These are phyloP conservation scores for Mycalesis mineus DNA, from an alignment of 2,888 invertebrate species.

Conservation along the genomic window DNA sequence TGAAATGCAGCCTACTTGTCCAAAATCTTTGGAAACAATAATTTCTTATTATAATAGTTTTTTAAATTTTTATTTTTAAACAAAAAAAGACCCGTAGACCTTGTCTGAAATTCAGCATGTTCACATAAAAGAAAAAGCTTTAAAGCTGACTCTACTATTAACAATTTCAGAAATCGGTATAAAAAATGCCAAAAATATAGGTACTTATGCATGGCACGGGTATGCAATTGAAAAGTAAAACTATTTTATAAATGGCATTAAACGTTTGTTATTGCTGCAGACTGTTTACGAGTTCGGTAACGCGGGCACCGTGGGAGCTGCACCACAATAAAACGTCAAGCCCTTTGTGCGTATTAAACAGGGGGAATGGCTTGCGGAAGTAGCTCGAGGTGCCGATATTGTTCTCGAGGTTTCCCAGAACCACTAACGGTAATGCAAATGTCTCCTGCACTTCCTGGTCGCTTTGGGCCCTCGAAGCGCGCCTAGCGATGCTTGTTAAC, in stretches of 20 bases:
- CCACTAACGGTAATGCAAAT: conserved; percentile 69
- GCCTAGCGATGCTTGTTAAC: conserved; percentile 57
- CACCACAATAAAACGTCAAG: conserved; percentile 30
- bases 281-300: conserved; percentile 16
- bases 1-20: too few species aligned
- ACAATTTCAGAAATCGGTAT: neutral
- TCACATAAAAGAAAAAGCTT: too few species aligned
- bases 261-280: conserved; percentile 4
- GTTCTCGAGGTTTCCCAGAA: conserved; percentile 58
- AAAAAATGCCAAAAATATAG: too few species aligned
- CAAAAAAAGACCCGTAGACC: too few species aligned
- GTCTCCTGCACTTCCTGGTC: conserved; percentile 61
- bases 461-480: conserved; percentile 42
- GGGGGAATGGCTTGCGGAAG: conserved; percentile 45
- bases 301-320: conserved; percentile 30
- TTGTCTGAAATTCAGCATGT: too few species aligned
- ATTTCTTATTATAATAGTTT: too few species aligned
- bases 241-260: conserved; percentile 14
- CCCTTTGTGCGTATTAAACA: conserved; percentile 35
- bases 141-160: too few species aligned
- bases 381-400: conserved; percentile 50
- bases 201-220: too few species aligned
- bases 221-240: conserved; percentile 8
- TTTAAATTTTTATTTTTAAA: too few species aligned
- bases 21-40: too few species aligned